Evolutionary conservation across 2,797 vertebrate genomes (phyloP), one percentile per base, ranked within the genome.

Genomic region (Danio aesculapii): DNA sequence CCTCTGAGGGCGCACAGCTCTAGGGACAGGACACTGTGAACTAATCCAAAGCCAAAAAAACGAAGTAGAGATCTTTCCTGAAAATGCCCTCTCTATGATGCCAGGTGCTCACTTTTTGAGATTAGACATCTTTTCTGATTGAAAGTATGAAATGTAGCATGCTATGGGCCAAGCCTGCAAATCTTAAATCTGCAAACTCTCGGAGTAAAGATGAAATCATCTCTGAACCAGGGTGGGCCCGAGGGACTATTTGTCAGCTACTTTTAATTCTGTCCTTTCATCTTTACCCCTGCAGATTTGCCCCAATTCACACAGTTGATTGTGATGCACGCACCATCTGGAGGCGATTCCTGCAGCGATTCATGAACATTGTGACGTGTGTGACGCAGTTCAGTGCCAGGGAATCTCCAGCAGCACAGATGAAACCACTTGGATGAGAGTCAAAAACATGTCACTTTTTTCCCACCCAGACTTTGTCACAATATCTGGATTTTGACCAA

Each of bases 291-390:
- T 6, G 49, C 49, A 73, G 61, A 80, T 80, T 64, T 66, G 50
- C 50, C 69, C 47, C 17, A 49, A n/a, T 53, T 46, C 69, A 73
- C 52, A 58, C 39, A 73, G 69, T 64, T 30, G 17, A 80, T 39
- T 64, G 49, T 80, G 69, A 73, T 49, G 19, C 59, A 66, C 69
- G 47, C 68, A 64, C 39, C 69, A 80, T 80, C 78, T 80, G 70
- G 49, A 72, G 78, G 78, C 30, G 8, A 53, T 46, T 79, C 77
- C 67, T 70, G 57, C 69, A 66, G 78, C 41, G 50, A 64, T 79
- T 80, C 75, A 46, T 57, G 50, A 66, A 12, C n/a, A 12, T 14
- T 55, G 21, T 67, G 75, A 67, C 10, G 30, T 53, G 11, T 63
- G 30, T 72, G 14, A 64, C 57, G 41, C 8, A 8, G 43, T 49